A percentile compares a stretch with the other conserved stretches of the same genome.
phyloP scores from a whole-genome alignment of 2,888 invertebrate genomes.

The Rutpela maculata region DNA sequence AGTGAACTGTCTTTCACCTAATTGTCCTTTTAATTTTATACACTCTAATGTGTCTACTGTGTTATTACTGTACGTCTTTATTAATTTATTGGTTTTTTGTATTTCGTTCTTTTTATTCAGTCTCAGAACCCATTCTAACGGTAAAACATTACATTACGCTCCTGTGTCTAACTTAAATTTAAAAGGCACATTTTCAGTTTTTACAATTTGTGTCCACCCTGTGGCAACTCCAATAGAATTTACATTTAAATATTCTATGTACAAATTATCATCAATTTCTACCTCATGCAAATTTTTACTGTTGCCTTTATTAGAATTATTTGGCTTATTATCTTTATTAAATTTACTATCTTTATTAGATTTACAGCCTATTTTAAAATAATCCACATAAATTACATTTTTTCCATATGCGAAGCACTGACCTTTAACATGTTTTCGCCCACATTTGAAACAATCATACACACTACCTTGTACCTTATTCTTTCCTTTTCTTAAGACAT shows the following conservation, averaged over 20 bases:
- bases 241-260: not conserved
- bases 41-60: not conserved
- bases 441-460: not conserved
- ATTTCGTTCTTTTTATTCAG: not conserved
- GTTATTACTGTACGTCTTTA: not conserved
- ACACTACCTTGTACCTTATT: not conserved
- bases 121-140: not conserved
- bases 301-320: not conserved
- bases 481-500: not conserved
- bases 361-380: not conserved
- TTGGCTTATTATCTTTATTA: too few species aligned
- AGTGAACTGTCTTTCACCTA: not conserved
- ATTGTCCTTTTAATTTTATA: not conserved
- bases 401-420: conserved; percentile 1
- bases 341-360: too few species aligned
- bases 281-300: not conserved
- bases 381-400: conserved; percentile 4
- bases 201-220: conserved; percentile 1
- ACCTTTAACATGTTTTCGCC: not conserved
- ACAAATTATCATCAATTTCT: not conserved
- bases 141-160: not conserved
- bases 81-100: not conserved
- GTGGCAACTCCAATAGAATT: not conserved
- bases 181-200: not conserved
- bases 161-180: not conserved